Evolutionary conservation across 2,888 invertebrate species (phyloP).

Genomic region (Ormyrus nitidulus): DNA sequence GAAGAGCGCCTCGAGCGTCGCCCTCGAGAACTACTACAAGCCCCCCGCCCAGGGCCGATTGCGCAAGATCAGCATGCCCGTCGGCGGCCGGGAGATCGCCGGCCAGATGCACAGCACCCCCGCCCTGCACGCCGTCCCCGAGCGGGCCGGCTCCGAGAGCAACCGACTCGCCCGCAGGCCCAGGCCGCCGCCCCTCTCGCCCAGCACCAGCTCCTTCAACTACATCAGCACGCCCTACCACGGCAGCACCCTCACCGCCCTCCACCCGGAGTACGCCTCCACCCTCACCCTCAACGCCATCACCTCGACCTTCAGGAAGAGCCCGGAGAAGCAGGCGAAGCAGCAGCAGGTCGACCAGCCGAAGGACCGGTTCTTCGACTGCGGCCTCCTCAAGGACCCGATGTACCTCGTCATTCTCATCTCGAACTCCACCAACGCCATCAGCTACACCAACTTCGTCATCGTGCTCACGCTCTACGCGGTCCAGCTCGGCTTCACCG

Average conservation of each 20-base stretch:
- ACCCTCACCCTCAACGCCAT: constrained; percentile 86
- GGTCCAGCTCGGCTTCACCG: constrained; percentile 81
- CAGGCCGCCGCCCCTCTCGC: constrained; percentile 80
- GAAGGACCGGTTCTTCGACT: constrained; percentile 83
- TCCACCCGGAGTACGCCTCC: constrained; percentile 85
- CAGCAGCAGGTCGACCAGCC: constrained; percentile 66
- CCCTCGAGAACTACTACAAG: constrained; percentile 78
- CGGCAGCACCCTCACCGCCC: constrained; percentile 86
- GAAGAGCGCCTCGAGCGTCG: constrained; percentile 84
- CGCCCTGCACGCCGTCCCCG: constrained; percentile 83
- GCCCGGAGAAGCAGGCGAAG: constrained; percentile 66
- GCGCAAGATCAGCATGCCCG: constrained; percentile 80
- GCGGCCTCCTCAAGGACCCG: constrained; percentile 85
- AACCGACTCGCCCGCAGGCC: constrained; percentile 63
- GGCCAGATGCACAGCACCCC: constrained; percentile 82
- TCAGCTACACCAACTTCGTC: constrained; percentile 91
- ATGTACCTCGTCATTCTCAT: constrained; percentile 88
- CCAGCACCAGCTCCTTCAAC: constrained; percentile 88
- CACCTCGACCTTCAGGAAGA: constrained; percentile 77
- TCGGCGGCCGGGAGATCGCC: constrained; percentile 76
- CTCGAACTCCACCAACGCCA: constrained; percentile 90
- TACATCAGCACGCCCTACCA: constrained; percentile 92
- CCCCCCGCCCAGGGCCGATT: constrained; percentile 76
- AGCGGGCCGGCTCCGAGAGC: constrained; percentile 76
- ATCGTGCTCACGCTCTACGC: constrained; percentile 89